Percentiles rank a stretch among this genome's conserved stretches.
phyloP scores from a whole-genome alignment of 1,140 invertebrate species.

The Drosophila eugracilis region DNA sequence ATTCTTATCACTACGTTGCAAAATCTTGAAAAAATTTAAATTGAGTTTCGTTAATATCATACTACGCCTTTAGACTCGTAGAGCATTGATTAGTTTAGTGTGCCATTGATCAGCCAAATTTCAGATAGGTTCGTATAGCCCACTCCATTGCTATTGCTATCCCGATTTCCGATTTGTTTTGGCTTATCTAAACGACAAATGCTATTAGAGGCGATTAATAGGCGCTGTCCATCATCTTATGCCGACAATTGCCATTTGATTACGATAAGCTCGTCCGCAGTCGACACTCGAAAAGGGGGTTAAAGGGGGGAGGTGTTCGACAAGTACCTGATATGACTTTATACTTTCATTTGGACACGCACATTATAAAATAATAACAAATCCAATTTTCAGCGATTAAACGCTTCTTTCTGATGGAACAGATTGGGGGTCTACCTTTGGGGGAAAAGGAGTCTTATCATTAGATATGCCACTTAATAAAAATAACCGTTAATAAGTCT shows the following conservation, averaged over 20 bases:
- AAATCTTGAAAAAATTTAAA: background rate
- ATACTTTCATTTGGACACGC: conserved; percentile 24
- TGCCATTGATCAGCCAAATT: conserved; percentile 9
- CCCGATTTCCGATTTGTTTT: conserved; percentile 47
- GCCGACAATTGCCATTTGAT: conserved; percentile 71
- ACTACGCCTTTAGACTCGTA: background rate
- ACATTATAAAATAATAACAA: conserved; percentile 66
- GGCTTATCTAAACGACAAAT: conserved; percentile 75
- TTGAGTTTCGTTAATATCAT: background rate
- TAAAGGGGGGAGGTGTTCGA: background rate
- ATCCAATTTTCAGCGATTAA: conserved; percentile 70
- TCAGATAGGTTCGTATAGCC: conserved; percentile 16
- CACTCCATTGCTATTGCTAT: conserved; percentile 30
- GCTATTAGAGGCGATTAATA: conserved; percentile 83
- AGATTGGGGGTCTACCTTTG: background rate
- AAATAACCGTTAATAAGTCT: conserved; percentile 78
- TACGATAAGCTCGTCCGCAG: conserved; percentile 65
- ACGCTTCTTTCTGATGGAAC: background rate
- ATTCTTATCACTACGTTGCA: background rate
- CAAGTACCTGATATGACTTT: conserved; percentile 32
- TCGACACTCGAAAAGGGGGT: conserved; percentile 13
- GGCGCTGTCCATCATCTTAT: conserved; percentile 80
- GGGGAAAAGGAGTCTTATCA: conserved; percentile 50
- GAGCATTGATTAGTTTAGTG: conserved; percentile 26
- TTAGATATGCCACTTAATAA: conserved; percentile 74